Base-by-base conservation (phyloP, 2,797 vertebrate species). In the Pseudopleuronectes americanus region DNA sequence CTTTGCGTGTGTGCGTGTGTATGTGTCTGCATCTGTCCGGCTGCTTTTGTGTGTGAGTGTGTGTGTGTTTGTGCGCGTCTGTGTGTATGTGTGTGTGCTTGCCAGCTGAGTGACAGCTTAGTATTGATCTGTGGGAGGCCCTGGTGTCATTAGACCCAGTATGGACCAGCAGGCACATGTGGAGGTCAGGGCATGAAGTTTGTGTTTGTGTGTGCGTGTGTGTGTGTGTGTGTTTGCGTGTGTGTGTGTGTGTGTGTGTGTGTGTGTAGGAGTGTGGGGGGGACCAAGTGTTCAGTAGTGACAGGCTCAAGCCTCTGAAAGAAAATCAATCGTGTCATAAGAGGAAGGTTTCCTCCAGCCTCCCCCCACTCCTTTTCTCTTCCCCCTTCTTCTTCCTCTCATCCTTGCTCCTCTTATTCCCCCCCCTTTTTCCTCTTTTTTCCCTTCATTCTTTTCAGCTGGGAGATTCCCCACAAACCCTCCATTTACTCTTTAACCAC, bases 291-390 rank as follows among this genome's bases (percentile, higher is more conserved):
- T 95, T 96, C 96, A 93, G 94, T 94, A 96, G 96, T 96, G 96
- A 97, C 96, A 96, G 95, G 95, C 96, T 93, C 88, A 91, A 92
- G 90, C 89, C 84, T 96, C 94, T 97, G 97, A 98, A 96, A 95
- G 96, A 97, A 97, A 98, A 98, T 98, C 97, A 96, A 98, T 98
- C 92, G 93, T 96, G 96, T 97, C 96, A 97, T 98, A 98, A 97
- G 96, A 96, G 96, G 96, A 96, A 97, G 96, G 95, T 96, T 96
- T 96, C 95, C 96, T 96, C 96, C 94, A 89, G 91, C 92, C 79
- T 94, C 92, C 90, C 64, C 90, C 90, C 91, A 86, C 51, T 48
- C 58, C 73, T 62, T 68, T 77, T 38, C 43, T 45, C 92, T 77
- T 94, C 92, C 90, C 64, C 90, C 89, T 91, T 87, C 51, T 48